Evolutionary conservation across 2,888 invertebrate species (phyloP).

Genomic region (Baronia brevicornis): DNA sequence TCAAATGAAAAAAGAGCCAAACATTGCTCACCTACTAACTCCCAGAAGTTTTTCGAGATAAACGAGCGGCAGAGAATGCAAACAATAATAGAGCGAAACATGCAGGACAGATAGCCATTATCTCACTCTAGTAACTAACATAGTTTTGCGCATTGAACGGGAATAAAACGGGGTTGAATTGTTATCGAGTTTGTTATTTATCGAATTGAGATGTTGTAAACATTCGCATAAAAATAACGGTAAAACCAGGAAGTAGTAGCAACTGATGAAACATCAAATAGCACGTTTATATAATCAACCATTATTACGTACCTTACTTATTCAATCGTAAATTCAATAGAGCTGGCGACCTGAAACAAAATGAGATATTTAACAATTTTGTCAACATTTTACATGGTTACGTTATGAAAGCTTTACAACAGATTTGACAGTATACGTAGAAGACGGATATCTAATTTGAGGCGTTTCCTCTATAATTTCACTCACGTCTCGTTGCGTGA

Average conservation of each 20-base stretch:
- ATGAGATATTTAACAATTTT: conserved; percentile 15
- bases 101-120: conserved; percentile 45
- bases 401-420: conserved; percentile 12
- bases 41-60: conserved; percentile 36
- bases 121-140: conserved; percentile 46
- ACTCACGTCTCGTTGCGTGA: conserved; percentile 15
- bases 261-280: too few relatives aligned
- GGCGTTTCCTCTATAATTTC: conserved; percentile 15
- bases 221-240: conserved; percentile 5
- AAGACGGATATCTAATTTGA: conserved; percentile 21
- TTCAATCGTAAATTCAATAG: conserved; percentile 19
- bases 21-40: conserved; percentile 30
- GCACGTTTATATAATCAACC: conserved; percentile 14
- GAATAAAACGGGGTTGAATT: conserved; percentile 43
- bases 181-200: conserved; percentile 34
- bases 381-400: conserved; percentile 11
- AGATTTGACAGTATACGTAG: conserved; percentile 14
- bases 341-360: conserved; percentile 34
- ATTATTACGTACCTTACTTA: conserved; percentile 14
- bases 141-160: conserved; percentile 38
- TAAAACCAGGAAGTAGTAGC: conserved; percentile 4
- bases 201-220: conserved; percentile 28
- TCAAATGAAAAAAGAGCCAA: conserved; percentile 18
- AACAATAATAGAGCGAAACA: conserved; percentile 47
- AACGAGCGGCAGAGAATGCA: conserved; percentile 36